A percentile compares a stretch with the other conserved stretches of the same genome.
phyloP scores from a whole-genome alignment of 2,113 vertebrate species.

The Erythrocercus mccallii region DNA sequence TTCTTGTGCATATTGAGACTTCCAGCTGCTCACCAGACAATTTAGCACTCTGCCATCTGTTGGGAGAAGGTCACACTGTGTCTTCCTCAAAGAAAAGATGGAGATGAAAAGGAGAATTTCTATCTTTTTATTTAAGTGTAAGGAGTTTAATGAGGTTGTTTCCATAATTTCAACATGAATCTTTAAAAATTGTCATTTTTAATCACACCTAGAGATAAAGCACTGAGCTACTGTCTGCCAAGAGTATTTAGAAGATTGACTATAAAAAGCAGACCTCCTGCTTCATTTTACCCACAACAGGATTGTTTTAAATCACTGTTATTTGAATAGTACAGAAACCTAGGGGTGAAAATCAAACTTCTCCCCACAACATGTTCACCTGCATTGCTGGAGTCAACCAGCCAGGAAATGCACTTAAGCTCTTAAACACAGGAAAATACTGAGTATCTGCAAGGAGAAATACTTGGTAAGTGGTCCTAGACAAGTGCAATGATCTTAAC shows the following conservation, averaged over 20 bases:
- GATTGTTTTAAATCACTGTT: not conserved
- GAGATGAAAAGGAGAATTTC: not conserved
- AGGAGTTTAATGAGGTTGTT: not conserved
- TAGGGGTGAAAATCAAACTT: not conserved
- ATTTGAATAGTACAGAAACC: not conserved
- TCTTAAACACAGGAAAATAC: not conserved
- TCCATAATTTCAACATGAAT: not conserved
- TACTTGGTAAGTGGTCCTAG: not conserved
- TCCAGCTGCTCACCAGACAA: not conserved
- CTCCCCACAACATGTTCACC: not conserved
- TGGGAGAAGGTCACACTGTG: not conserved
- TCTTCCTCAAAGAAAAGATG: not conserved
- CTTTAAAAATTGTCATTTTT: not conserved
- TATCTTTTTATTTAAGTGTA: not conserved
- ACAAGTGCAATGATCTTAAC: not conserved
- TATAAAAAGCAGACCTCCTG: not conserved
- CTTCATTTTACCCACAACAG: not conserved
- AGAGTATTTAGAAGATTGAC: not conserved
- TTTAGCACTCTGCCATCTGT: not conserved
- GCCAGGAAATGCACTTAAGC: not conserved
- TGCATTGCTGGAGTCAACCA: not conserved
- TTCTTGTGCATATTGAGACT: not conserved
- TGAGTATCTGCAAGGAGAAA: not conserved
- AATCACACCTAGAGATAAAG: not conserved
- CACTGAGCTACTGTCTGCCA: not conserved